Percentiles rank a stretch among this genome's conserved stretches.
phyloP scores from a whole-genome alignment of 1,140 invertebrate species.

The Choristoneura fumiferana region DNA sequence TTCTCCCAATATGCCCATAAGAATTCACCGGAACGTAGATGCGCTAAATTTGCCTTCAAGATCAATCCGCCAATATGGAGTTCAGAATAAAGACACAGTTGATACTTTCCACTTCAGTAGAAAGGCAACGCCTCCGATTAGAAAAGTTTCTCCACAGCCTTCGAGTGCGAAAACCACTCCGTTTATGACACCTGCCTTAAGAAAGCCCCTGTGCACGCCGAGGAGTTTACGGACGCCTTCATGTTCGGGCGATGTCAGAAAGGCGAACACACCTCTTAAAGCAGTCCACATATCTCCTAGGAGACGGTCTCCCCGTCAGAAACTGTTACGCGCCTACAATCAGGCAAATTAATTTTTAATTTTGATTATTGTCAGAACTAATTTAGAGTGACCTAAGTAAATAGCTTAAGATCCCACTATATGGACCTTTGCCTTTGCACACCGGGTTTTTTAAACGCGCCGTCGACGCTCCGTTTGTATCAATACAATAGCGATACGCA shows the following conservation, averaged over 20 bases:
- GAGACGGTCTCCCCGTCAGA: constrained; percentile 62
- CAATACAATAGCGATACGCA: no score
- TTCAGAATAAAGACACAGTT: constrained; percentile 20
- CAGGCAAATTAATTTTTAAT: constrained; percentile 22
- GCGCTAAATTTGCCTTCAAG: constrained; percentile 17
- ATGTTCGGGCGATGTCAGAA: constrained; percentile 40
- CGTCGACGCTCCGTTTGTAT: no score
- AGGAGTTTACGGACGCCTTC: constrained; percentile 45
- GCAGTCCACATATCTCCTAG: constrained; percentile 64
- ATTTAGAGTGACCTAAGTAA: no score
- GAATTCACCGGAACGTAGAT: constrained; percentile 23
- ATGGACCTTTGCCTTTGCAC: no score
- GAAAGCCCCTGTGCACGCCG: constrained; percentile 55
- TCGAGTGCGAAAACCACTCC: constrained; percentile 34
- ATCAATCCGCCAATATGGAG: background rate
- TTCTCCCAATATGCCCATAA: constrained; percentile 24
- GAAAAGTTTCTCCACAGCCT: constrained; percentile 54
- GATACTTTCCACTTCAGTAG: constrained; percentile 36
- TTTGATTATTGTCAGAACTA: no score
- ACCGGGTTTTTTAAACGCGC: no score
- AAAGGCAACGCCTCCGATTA: constrained; percentile 51
- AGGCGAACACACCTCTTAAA: constrained; percentile 57
- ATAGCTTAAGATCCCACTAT: no score
- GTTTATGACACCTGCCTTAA: constrained; percentile 52
- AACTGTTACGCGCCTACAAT: constrained; percentile 39